These are phyloP conservation scores for Amphibalanus amphitrite DNA, from an alignment of 1,140 invertebrate genomes.

Conservation along the genomic window DNA sequence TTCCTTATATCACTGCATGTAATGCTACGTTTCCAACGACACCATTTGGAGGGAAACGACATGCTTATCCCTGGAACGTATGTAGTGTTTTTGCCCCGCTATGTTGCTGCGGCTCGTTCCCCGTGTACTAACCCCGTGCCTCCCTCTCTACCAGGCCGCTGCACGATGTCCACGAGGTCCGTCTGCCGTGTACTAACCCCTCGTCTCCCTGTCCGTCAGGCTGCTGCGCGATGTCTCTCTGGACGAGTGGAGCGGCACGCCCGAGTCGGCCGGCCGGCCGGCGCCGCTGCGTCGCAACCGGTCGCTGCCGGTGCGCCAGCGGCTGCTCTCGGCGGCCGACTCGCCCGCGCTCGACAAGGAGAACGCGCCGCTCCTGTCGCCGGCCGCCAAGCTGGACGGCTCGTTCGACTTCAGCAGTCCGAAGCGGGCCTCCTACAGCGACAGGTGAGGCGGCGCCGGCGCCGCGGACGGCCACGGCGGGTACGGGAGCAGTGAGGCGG, in stretches of 20 bases:
- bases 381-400: background rate
- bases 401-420: slow-evolving; percentile 1
- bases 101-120: too few relatives aligned
- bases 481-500: background rate
- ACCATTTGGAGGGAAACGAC: too few relatives aligned
- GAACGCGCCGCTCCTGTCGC: background rate
- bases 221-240: background rate
- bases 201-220: background rate
- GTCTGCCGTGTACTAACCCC: too few relatives aligned
- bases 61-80: too few relatives aligned
- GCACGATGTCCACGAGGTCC: too few relatives aligned
- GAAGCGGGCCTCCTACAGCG: background rate
- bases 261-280: background rate
- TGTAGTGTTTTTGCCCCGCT: too few relatives aligned
- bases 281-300: background rate
- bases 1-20: too few relatives aligned
- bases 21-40: too few relatives aligned
- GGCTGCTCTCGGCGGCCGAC: background rate
- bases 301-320: slow-evolving; percentile 3
- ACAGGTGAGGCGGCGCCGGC: background rate
- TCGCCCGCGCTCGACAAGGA: background rate
- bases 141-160: too few relatives aligned
- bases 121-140: too few relatives aligned
- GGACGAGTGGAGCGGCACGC: background rate
- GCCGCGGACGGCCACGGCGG: background rate